Base-by-base conservation (phyloP, 1,140 invertebrate genomes). In the Zaprionus ornatus region DNA sequence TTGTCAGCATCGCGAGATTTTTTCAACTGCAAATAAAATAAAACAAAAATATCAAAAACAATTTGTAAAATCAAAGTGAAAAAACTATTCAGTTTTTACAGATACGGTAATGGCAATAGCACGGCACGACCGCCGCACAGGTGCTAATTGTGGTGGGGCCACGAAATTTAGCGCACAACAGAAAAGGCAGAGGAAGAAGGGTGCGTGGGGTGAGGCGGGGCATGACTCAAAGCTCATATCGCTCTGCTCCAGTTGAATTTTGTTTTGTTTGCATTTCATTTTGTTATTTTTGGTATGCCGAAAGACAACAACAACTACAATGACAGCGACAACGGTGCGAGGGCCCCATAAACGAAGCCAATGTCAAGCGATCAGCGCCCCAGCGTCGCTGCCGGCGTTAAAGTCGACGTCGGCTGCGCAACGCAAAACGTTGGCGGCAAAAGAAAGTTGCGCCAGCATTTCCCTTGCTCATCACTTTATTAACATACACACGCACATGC, bases 391-490 rank as follows among this genome's bases (percentile, higher is more conserved):
- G n/a, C n/a, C 7, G 42, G 2, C 60, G 61, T 27, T 48, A 21
- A 62, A 48, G 32, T 37, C 48, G 29, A 27, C 25, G 32, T 37
- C 65, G 23, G 40, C 61, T 23, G 37, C 61, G 50, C 29, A 7
- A 42, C n/a, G 40, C 40, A 42, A 42, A 17, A 68, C 29, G 67
- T 50, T 40, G 29, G 59, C 71, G 62, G 15, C 61, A 75, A 86
- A 86, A 86, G 83, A 87, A 87, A 87, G 84, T 87, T 87, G 68
- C 50, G 56, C 35, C 61, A 50, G 62, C 79, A 74, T 77, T 79
- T 73, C 73, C 72, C 75, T 79, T 69, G 69, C 48, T 73, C 69
- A 61, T 67, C 74, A 37, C 67, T 48, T 62, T 59, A 60, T 72
- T 77, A 32, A 54, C 52, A 63, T 57, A 57, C 6, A 25, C 23